Percentiles rank a stretch among this genome's conserved stretches.
Evolutionary conservation across 1,140 invertebrate genomes (phyloP).

Genomic region (Caerostris darwini): DNA sequence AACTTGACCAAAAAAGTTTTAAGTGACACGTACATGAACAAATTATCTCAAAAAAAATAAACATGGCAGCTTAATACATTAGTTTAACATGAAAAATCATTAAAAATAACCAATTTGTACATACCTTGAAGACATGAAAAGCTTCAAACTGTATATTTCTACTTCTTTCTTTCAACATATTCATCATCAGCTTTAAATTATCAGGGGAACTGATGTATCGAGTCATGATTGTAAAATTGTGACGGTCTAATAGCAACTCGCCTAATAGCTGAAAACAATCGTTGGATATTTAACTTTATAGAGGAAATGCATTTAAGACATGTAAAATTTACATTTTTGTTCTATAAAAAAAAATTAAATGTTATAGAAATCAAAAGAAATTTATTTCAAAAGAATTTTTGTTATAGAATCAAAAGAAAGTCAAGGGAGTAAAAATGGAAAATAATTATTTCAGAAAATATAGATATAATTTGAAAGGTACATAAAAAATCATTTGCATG

Average conservation of each 20-base stretch:
- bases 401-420: no score
- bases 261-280: slow-evolving; percentile 88
- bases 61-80: no score
- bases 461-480: no score
- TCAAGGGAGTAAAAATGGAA: neutral
- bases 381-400: no score
- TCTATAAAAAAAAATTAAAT: no score
- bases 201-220: slow-evolving; percentile 97
- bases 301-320: no score
- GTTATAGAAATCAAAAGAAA: no score
- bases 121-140: slow-evolving; percentile 99
- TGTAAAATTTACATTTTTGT: neutral
- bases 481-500: no score
- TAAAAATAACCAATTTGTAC: slow-evolving; percentile 65
- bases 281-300: neutral
- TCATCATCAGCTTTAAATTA: slow-evolving; percentile 99
- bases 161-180: slow-evolving; percentile 99
- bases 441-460: neutral
- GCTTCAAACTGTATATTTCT: slow-evolving; percentile 99
- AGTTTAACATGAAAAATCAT: no score
- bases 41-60: no score
- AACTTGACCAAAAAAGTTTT: no score
- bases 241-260: slow-evolving; percentile 97
- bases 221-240: slow-evolving; percentile 97
- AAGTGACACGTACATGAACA: no score